Evolutionary conservation across 1,140 invertebrate genomes (phyloP).

Genomic region (Zaprionus vittiger): DNA sequence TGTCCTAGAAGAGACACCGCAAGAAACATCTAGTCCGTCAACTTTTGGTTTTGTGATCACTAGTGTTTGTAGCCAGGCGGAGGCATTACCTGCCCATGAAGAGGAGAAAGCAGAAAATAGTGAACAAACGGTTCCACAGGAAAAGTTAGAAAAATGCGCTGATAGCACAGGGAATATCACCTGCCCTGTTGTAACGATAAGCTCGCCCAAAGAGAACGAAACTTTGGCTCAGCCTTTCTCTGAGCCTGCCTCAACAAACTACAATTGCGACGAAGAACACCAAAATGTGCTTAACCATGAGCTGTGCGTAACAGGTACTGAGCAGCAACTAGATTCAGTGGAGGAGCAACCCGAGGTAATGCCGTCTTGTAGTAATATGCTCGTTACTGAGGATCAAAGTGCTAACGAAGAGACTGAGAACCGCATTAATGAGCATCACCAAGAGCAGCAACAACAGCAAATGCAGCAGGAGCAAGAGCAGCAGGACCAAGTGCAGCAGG

Average conservation of each 20-base stretch:
- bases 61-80: slow-evolving; percentile 60
- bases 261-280: slow-evolving; percentile 66
- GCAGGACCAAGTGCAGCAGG: slow-evolving; percentile 20
- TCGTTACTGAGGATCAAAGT: not conserved
- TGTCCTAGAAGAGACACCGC: not conserved
- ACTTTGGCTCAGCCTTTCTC: slow-evolving; percentile 39
- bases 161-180: not conserved
- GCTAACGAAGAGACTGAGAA: slow-evolving; percentile 79
- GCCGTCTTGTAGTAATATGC: slow-evolving; percentile 4
- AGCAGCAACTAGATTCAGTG: not conserved
- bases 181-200: slow-evolving; percentile 31
- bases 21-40: not conserved
- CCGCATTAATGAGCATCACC: slow-evolving; percentile 69
- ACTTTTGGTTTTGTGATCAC: slow-evolving; percentile 66
- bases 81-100: not conserved
- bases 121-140: not conserved
- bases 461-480: slow-evolving; percentile 33
- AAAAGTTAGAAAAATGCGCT: not conserved
- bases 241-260: slow-evolving; percentile 8
- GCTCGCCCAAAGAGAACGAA: slow-evolving; percentile 58
- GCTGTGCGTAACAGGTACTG: slow-evolving; percentile 21
- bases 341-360: slow-evolving; percentile 7
- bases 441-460: slow-evolving; percentile 32
- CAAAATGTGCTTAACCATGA: slow-evolving; percentile 78
- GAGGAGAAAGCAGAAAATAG: not conserved